Percentiles rank a stretch among this genome's conserved stretches.
These are phyloP conservation scores for Capromys pilorides DNA, from an alignment of 2,797 vertebrate genomes.

Conservation along the genomic window DNA sequence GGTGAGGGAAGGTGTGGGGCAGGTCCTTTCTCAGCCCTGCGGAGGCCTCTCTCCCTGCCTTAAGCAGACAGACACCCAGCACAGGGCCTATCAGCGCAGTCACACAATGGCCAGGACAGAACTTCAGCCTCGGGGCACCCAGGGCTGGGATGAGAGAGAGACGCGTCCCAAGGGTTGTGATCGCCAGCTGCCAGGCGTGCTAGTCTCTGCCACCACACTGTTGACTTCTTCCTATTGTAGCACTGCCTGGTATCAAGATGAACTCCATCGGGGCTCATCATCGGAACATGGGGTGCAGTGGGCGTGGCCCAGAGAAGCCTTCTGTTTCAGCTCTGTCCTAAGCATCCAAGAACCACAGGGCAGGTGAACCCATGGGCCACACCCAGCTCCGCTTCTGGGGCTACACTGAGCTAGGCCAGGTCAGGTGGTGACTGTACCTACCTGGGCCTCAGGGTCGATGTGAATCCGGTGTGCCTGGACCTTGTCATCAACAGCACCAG, in stretches of 20 bases:
- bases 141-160: not conserved
- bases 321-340: not conserved
- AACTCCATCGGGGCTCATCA: not conserved
- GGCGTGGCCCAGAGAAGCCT: not conserved
- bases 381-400: not conserved
- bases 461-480: constrained; percentile 90
- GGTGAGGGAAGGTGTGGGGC: not conserved
- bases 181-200: not conserved
- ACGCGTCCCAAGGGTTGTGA: not conserved
- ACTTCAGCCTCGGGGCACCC: not conserved
- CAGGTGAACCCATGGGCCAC: not conserved
- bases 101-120: not conserved
- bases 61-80: too few relatives aligned
- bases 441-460: constrained; percentile 92
- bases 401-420: not conserved
- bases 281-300: not conserved
- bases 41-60: not conserved
- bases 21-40: not conserved
- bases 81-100: too few relatives aligned
- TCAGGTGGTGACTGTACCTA: constrained; percentile 75
- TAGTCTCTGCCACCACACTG: not conserved
- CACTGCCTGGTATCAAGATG: not conserved
- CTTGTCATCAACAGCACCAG: constrained; percentile 90
- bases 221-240: constrained; percentile 17
- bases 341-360: not conserved